Percentiles rank a stretch among this genome's conserved stretches.
These are phyloP conservation scores for Drosophila neocordata DNA, from an alignment of 1,140 invertebrate genomes.

Conservation along the genomic window DNA sequence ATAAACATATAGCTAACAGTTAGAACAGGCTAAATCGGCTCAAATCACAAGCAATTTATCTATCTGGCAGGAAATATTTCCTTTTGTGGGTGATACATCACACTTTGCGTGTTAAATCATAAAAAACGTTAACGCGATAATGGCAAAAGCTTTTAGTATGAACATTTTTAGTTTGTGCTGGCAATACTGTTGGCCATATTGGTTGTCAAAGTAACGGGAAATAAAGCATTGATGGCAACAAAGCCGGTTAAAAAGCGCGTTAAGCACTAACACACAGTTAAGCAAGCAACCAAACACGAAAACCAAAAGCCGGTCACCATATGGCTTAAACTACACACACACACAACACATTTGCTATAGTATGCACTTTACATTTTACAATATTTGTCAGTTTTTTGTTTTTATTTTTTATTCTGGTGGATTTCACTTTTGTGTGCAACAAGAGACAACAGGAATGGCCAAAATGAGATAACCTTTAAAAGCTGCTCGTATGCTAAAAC, in stretches of 20 bases:
- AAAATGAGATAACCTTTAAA: constrained; percentile 72
- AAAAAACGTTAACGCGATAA: not conserved
- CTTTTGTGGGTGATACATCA: too few relatives aligned
- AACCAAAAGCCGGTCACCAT: constrained; percentile 48
- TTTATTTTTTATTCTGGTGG: constrained; percentile 10
- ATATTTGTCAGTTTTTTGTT: constrained; percentile 37
- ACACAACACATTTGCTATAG: constrained; percentile 26
- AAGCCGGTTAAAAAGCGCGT: constrained; percentile 39
- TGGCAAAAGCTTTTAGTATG: constrained; percentile 13
- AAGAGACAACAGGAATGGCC: constrained; percentile 51
- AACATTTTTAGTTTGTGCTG: constrained; percentile 32
- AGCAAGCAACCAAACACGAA: constrained; percentile 33
- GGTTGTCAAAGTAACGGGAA: constrained; percentile 46
- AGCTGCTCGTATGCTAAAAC: constrained; percentile 78
- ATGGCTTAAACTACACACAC: constrained; percentile 24
- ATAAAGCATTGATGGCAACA: constrained; percentile 41
- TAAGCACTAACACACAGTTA: constrained; percentile 43
- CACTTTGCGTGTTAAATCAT: not conserved
- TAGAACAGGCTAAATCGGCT: too few relatives aligned
- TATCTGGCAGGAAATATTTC: too few relatives aligned
- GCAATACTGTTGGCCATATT: constrained; percentile 49
- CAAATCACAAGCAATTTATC: not conserved
- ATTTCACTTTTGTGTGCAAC: constrained; percentile 39
- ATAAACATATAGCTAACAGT: too few relatives aligned
- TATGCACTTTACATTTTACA: constrained; percentile 64